Evolutionary conservation across 2,888 invertebrate genomes (phyloP), one percentile per base, ranked within the genome.

Genomic region (Andrena marginata): DNA sequence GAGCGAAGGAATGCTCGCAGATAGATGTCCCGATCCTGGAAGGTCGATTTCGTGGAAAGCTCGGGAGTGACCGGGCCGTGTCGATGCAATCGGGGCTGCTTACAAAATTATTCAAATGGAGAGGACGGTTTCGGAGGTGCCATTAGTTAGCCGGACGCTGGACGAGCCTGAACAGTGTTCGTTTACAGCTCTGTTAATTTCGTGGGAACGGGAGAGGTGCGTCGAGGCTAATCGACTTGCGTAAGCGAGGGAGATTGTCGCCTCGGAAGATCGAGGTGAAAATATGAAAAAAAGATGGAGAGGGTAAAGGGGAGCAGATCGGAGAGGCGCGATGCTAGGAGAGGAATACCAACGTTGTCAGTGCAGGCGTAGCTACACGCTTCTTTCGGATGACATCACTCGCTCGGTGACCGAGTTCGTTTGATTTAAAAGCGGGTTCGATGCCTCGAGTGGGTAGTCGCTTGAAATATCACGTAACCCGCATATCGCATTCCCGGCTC

Each of bases 171-270:
- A 31, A 29, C 59, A 16, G 69, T 7, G 85, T 82, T 89, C 90
- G 86, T 91, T 91, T 87, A 88, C 86, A 85, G 87, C 84, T 87
- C 80, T 85, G 89, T 91, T 87, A 89, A 90, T 90, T 90, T 89
- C 87, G 87, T 88, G 82, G 84, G 85, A 82, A 70, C 16, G 2
- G 48, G 56, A 62, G 56, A 62, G 68, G 77, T 76, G 42, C 67
- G 73, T 51, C 51, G 48, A 63, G 65, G 86, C 80, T 77, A 77
- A 82, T 80, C 81, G 76, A 67, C 71, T 85, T 82, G 69, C 85
- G 85, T 54, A 85, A 80, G 72, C 16, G 23, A 8, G 8, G n/a
- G 20, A 16, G 31, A 62, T 62, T n/a, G 16, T 59, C 16, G 29
- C 2, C 16, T 31, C 31, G 60, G 8, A n/a, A 23, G 51, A 29